Evolutionary conservation across 53 echinoderm and acorn worm species (phyloP).

Genomic region (Actinopyga echinites): DNA sequence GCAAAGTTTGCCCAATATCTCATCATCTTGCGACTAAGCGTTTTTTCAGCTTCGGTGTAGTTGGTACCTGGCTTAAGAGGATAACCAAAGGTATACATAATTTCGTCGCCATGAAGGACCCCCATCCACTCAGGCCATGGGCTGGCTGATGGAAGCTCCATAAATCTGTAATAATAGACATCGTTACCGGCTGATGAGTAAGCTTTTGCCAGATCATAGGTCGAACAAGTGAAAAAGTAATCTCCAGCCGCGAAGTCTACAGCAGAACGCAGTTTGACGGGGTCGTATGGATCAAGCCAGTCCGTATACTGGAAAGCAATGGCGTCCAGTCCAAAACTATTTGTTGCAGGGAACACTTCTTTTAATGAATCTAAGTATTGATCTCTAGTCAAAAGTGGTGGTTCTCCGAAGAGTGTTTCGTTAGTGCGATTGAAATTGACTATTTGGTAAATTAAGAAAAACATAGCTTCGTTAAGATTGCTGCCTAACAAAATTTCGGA

Average conservation of each 20-base stretch:
- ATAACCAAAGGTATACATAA: constrained; percentile 83
- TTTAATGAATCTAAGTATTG: constrained; percentile 64
- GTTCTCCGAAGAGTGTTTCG: constrained; percentile 23
- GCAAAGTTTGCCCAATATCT: constrained; percentile 94
- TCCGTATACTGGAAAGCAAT: constrained; percentile 88
- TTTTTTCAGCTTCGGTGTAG: constrained; percentile 67
- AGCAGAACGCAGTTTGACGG: constrained; percentile 62
- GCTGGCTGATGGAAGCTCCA: constrained; percentile 62
- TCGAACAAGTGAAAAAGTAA: constrained; percentile 72
- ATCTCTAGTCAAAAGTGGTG: constrained; percentile 45
- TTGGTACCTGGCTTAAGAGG: constrained; percentile 62
- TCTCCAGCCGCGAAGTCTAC: constrained; percentile 80
- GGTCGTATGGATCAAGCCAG: constrained; percentile 80
- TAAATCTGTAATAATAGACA: constrained; percentile 83
- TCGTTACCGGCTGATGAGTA: constrained; percentile 60
- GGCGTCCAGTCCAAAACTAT: constrained; percentile 72
- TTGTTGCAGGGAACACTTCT: constrained; percentile 53
- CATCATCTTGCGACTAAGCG: constrained; percentile 78
- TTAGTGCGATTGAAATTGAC: constrained; percentile 47
- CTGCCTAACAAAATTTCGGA: constrained; percentile 82
- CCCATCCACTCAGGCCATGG: constrained; percentile 99
- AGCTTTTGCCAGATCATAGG: constrained; percentile 75
- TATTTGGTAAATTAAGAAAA: constrained; percentile 83
- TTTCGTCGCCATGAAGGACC: constrained; percentile 93
- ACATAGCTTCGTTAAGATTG: constrained; percentile 84